Conservation (phyloP, 2,113 vertebrate genomes). For the Aphyosemion australe region DNA sequence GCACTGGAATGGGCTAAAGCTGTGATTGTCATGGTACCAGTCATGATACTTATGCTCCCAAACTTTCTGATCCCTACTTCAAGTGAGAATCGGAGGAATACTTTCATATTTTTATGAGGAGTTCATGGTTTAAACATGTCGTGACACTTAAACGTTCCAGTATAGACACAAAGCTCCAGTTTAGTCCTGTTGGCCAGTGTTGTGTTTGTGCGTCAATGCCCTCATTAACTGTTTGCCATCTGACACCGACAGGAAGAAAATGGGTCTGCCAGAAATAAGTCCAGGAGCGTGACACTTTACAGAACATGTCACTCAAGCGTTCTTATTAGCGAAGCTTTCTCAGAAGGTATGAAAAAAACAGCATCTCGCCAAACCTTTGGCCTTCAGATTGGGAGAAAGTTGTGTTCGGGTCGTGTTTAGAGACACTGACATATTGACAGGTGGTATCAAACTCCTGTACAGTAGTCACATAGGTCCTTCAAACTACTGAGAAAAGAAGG, state of each 20-base stretch:
- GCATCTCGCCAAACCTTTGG: not conserved
- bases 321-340: constrained; percentile 17
- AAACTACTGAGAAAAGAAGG: too few relatives aligned
- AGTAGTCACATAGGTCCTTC: not conserved
- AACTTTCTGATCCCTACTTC: not conserved
- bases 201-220: constrained; percentile 18
- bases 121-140: constrained; percentile 1
- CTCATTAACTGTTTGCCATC: constrained; percentile 52
- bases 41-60: not conserved
- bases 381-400: not conserved
- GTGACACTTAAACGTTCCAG: not conserved
- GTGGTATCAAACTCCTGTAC: not conserved
- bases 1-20: not conserved
- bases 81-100: not conserved
- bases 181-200: not conserved
- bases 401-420: not conserved
- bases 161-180: not conserved
- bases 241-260: constrained; percentile 37
- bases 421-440: not conserved
- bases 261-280: constrained; percentile 45
- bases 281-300: constrained; percentile 16
- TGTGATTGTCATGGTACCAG: not conserved
- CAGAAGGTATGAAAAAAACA: not conserved
- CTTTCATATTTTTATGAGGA: not conserved
- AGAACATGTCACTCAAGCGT: constrained; percentile 11